phyloP scores from a whole-genome alignment of 2,888 invertebrate genomes.

The Melanostoma scalare region DNA sequence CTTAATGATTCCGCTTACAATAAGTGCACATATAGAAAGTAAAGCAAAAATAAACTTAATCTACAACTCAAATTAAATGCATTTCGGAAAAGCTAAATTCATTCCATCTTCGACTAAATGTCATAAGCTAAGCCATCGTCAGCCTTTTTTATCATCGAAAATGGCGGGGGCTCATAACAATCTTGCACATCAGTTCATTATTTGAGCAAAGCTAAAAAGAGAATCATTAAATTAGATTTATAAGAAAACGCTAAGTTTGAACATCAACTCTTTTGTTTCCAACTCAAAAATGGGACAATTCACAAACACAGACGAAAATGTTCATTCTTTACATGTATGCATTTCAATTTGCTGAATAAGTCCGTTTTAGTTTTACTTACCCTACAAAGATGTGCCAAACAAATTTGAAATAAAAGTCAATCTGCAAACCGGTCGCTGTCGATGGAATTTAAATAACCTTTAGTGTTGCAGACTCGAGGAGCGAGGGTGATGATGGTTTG shows the following conservation, averaged over 20 bases:
- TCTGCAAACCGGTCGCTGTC: constrained; percentile 32
- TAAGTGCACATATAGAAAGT: no score
- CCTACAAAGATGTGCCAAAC: neutral
- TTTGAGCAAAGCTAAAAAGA: neutral
- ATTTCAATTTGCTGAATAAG: no score
- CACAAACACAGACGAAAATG: neutral
- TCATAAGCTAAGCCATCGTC: no score
- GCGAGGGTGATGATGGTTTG: neutral
- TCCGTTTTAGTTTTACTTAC: neutral
- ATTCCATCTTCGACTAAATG: no score
- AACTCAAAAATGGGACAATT: neutral
- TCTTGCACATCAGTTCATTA: no score
- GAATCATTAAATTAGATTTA: neutral
- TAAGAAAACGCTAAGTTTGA: neutral
- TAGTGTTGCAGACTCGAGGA: neutral
- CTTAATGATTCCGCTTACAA: no score
- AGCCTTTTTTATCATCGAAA: no score
- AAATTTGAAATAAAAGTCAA: neutral
- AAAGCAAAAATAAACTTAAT: no score
- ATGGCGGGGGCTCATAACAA: no score
- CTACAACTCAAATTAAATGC: no score
- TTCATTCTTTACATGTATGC: no score
- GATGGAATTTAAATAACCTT: constrained; percentile 48
- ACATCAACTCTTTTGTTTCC: constrained; percentile 12
- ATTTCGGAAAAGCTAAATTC: no score